Percentiles rank a stretch among this genome's conserved stretches.
Evolutionary conservation across 2,888 invertebrate genomes (phyloP).

Genomic region (Lutraria lutraria): DNA sequence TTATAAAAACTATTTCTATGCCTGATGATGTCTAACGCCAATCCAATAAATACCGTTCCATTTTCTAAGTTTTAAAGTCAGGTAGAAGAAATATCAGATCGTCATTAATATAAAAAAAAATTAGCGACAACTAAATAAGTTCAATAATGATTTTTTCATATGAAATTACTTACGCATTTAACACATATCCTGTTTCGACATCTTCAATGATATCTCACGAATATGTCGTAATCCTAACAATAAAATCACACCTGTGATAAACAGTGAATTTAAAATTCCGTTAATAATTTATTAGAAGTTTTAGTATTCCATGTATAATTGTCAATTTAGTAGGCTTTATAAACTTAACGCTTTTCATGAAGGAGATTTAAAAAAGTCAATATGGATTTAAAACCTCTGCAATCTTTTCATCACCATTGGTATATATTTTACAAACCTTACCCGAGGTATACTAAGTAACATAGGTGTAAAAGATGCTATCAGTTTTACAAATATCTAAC

Average conservation of each 20-base stretch:
- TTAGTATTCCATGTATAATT: neutral
- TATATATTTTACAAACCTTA: neutral
- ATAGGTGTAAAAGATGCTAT: neutral
- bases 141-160: too few relatives aligned
- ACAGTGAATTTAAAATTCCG: neutral
- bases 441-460: neutral
- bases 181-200: neutral
- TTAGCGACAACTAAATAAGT: too few relatives aligned
- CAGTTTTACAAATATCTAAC: conserved; percentile 10
- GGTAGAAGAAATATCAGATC: too few relatives aligned
- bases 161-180: neutral
- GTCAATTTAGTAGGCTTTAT: neutral
- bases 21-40: too few relatives aligned
- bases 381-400: neutral
- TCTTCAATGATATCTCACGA: neutral
- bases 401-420: conserved; percentile 25
- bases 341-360: neutral
- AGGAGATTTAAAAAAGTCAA: neutral
- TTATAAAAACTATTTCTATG: too few relatives aligned
- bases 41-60: too few relatives aligned
- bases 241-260: neutral
- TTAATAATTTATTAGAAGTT: neutral
- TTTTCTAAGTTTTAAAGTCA: too few relatives aligned
- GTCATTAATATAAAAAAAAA: too few relatives aligned
- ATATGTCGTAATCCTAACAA: neutral